Evolutionary conservation across 2,888 invertebrate genomes (phyloP).

Genomic region (Graphium colonna): DNA sequence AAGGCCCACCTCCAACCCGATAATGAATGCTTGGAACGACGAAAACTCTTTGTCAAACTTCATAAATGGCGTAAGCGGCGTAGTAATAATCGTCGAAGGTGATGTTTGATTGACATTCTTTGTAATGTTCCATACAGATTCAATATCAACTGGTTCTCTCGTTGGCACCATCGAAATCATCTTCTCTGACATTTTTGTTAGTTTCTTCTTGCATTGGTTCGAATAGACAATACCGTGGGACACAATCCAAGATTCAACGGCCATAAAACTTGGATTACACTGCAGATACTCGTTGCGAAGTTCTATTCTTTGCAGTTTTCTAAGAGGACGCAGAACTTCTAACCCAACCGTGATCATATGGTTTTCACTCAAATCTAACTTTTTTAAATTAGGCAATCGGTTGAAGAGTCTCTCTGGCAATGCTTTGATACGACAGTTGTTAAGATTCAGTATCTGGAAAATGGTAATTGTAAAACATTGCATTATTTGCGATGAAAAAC

Average conservation of each 20-base stretch:
- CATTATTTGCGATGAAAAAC: too few species aligned
- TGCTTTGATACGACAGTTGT: slow-evolving; percentile 79
- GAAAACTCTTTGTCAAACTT: slow-evolving; percentile 68
- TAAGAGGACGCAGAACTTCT: slow-evolving; percentile 67
- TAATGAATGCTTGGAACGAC: slow-evolving; percentile 62
- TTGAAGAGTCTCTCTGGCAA: slow-evolving; percentile 73
- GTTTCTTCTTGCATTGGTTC: slow-evolving; percentile 62
- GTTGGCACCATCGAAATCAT: slow-evolving; percentile 70
- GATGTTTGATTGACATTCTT: slow-evolving; percentile 37
- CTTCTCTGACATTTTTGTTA: slow-evolving; percentile 77
- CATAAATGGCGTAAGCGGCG: slow-evolving; percentile 52
- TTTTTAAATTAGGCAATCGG: slow-evolving; percentile 75
- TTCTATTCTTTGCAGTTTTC: slow-evolving; percentile 71
- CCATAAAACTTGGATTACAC: slow-evolving; percentile 71
- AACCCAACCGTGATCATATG: slow-evolving; percentile 75
- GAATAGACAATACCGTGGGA: slow-evolving; percentile 62
- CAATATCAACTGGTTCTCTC: slow-evolving; percentile 52
- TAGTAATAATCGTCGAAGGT: slow-evolving; percentile 32
- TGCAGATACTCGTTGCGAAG: slow-evolving; percentile 78
- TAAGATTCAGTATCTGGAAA: slow-evolving; percentile 79
- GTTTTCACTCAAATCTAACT: slow-evolving; percentile 82
- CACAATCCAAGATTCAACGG: slow-evolving; percentile 62
- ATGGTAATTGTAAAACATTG: neutral
- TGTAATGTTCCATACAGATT: slow-evolving; percentile 64
- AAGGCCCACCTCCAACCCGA: slow-evolving; percentile 66